These are phyloP conservation scores for Podotricha telesiphe DNA, from an alignment of 2,888 invertebrate species.

Conservation along the genomic window DNA sequence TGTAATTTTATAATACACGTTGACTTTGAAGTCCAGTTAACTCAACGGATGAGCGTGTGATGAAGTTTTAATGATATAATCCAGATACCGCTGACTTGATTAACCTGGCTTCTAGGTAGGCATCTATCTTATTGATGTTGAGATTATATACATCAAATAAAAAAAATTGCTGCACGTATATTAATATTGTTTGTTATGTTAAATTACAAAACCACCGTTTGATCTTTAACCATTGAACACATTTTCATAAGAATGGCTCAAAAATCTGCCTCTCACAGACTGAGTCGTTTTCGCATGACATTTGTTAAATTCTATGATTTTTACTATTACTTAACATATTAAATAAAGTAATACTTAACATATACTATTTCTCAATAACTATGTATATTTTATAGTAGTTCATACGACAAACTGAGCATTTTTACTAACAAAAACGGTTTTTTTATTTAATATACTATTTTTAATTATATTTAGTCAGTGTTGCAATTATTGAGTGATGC, in stretches of 20 bases:
- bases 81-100: constrained; percentile 76
- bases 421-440: background rate
- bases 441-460: background rate
- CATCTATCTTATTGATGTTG: constrained; percentile 63
- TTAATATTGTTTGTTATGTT: no score
- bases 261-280: no score
- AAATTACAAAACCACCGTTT: no score
- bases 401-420: no score
- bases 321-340: no score
- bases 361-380: no score
- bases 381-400: no score
- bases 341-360: no score
- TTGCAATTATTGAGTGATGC: constrained; percentile 1
- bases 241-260: no score
- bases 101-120: constrained; percentile 69
- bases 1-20: constrained; percentile 49
- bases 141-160: constrained; percentile 40
- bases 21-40: constrained; percentile 70
- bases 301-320: background rate
- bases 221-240: no score
- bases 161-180: background rate
- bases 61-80: constrained; percentile 81
- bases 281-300: no score
- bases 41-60: constrained; percentile 63
- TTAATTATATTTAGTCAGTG: background rate